Evolutionary conservation across 2,113 vertebrate species (phyloP).

Genomic region (Rhodinocichla rosea): DNA sequence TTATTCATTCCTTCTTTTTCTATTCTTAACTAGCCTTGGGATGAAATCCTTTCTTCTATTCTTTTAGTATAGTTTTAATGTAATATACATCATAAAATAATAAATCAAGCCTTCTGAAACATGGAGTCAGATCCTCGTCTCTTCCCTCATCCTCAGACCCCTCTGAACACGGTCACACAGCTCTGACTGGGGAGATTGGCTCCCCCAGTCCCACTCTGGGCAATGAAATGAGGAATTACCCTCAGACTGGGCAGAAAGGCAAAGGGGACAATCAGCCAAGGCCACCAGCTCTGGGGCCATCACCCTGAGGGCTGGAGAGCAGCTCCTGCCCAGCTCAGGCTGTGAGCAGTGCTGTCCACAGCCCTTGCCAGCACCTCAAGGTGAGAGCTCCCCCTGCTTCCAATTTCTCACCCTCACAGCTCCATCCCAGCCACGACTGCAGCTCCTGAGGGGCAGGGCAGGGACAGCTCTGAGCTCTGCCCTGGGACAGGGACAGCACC

Average conservation of each 20-base stretch:
- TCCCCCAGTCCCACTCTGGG: not conserved
- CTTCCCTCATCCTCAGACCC: no score
- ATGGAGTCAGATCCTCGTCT: no score
- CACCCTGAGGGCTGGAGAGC: accelerated
- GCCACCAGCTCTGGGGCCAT: accelerated
- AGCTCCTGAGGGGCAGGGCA: accelerated
- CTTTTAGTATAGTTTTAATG: no score
- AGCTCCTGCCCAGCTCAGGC: not conserved
- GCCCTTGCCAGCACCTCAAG: not conserved
- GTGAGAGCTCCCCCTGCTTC: not conserved
- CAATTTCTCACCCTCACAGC: not conserved
- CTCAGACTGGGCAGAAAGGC: not conserved
- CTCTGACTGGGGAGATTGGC: not conserved
- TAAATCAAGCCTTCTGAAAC: no score
- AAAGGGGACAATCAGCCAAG: not conserved
- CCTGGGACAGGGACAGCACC: not conserved
- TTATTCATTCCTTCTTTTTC: no score
- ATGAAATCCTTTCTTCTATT: no score
- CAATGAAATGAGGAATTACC: not conserved
- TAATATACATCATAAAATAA: no score
- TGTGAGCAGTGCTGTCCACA: accelerated
- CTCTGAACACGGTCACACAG: no score
- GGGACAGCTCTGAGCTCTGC: not conserved
- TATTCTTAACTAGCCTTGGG: no score
- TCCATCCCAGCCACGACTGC: not conserved